Conservation (phyloP, 2,888 invertebrate genomes). For the Troglohyphantes excavatus region DNA sequence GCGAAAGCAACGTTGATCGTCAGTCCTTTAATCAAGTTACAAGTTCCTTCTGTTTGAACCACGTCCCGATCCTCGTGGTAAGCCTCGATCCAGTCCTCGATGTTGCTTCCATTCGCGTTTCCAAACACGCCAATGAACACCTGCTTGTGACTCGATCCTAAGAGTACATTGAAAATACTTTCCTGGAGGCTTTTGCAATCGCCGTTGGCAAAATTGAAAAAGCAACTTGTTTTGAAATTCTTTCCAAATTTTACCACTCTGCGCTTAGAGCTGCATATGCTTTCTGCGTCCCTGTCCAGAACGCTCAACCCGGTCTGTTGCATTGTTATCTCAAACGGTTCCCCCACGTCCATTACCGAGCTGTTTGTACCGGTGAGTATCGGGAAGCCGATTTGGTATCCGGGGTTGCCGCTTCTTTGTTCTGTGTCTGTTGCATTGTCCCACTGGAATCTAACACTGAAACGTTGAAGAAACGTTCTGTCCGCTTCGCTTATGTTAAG, state of each 20-base stretch:
- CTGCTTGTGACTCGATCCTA: constrained; percentile 34
- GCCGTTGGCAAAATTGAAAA: neutral
- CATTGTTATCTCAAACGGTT: neutral
- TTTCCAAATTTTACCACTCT: constrained; percentile 64
- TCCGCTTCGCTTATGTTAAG: constrained; percentile 81
- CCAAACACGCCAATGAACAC: constrained; percentile 72
- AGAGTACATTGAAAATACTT: constrained; percentile 21
- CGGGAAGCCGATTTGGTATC: constrained; percentile 88
- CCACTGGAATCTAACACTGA: constrained; percentile 62
- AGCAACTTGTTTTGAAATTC: constrained; percentile 65
- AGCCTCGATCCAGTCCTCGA: constrained; percentile 72
- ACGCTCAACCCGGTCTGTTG: constrained; percentile 24
- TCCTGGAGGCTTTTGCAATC: constrained; percentile 43
- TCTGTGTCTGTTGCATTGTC: constrained; percentile 78
- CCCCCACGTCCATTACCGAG: constrained; percentile 6
- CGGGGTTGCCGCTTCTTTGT: constrained; percentile 90
- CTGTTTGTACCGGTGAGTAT: constrained; percentile 84
- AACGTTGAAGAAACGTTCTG: constrained; percentile 40
- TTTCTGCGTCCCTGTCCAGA: neutral
- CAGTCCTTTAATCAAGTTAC: constrained; percentile 81
- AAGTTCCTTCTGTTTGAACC: constrained; percentile 44
- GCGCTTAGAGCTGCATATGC: constrained; percentile 20
- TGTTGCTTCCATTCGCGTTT: constrained; percentile 61
- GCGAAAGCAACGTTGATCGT: constrained; percentile 84
- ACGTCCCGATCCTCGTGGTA: constrained; percentile 36